Percentiles rank a stretch among this genome's conserved stretches.
These are phyloP conservation scores for Ruditapes philippinarum DNA, from an alignment of 1,140 invertebrate species.

Conservation along the genomic window DNA sequence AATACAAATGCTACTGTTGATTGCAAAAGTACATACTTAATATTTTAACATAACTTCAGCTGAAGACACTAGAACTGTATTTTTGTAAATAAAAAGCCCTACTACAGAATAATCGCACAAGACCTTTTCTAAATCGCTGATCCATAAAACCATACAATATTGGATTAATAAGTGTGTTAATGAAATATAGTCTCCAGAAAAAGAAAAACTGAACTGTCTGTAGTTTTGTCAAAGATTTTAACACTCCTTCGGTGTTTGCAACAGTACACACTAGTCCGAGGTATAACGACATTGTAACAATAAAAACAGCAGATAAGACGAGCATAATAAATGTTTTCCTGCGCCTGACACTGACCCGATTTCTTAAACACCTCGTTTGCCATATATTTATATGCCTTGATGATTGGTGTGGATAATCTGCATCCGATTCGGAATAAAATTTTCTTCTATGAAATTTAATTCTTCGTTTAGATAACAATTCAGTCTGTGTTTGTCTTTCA, in stretches of 20 bases:
- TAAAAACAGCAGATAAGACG: neutral
- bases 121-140: constrained; percentile 17
- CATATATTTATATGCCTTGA: neutral
- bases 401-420: neutral
- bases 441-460: neutral
- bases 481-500: neutral
- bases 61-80: too few relatives aligned
- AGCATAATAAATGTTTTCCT: constrained; percentile 37
- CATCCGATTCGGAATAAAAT: neutral
- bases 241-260: neutral
- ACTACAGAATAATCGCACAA: neutral
- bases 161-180: constrained; percentile 21
- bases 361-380: neutral
- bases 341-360: neutral
- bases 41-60: too few relatives aligned
- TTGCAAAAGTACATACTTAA: too few relatives aligned
- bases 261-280: neutral
- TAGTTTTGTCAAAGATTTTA: neutral
- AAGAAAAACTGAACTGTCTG: constrained; percentile 42
- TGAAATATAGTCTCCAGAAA: constrained; percentile 43
- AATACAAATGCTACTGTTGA: too few relatives aligned
- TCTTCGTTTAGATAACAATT: neutral
- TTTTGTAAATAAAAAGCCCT: too few relatives aligned
- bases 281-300: constrained; percentile 27
- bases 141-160: constrained; percentile 44